Conservation (phyloP, 2,113 vertebrate species). For the Oncorhynchus mykiss region DNA sequence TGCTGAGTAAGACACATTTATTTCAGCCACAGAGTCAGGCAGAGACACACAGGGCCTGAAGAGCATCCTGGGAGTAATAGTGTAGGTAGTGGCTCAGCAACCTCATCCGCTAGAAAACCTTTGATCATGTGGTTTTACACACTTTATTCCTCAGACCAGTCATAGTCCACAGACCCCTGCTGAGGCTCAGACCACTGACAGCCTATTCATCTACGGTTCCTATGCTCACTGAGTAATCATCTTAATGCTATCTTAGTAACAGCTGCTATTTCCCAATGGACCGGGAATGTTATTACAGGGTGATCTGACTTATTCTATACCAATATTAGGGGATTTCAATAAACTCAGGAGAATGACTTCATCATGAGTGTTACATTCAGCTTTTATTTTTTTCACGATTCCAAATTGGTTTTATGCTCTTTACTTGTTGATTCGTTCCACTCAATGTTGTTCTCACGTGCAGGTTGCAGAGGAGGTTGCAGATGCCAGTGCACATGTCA, state of each 20-base stretch:
- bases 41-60: conserved; percentile 10
- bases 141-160: conserved; percentile 30
- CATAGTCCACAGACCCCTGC: neutral
- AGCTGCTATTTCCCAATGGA: neutral
- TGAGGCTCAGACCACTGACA: conserved; percentile 21
- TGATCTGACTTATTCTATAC: neutral
- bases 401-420: too few relatives aligned
- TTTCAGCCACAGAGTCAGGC: conserved; percentile 17
- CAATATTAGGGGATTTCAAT: neutral
- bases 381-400: neutral
- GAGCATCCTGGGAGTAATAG: conserved; percentile 25
- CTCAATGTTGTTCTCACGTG: neutral
- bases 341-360: neutral
- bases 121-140: conserved; percentile 39
- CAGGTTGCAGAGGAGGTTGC: conserved; percentile 26
- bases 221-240: conserved; percentile 10
- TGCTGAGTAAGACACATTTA: conserved; percentile 29
- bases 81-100: conserved; percentile 23
- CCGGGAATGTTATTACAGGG: neutral
- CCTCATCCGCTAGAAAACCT: conserved; percentile 10
- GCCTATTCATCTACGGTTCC: conserved; percentile 19
- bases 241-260: neutral
- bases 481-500: conserved; percentile 12
- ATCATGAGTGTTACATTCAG: neutral
- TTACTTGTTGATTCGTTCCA: too few relatives aligned